Evolutionary conservation across 2,888 invertebrate species (phyloP), one percentile per base, ranked within the genome.

Genomic region (Drosophila sordidula): DNA sequence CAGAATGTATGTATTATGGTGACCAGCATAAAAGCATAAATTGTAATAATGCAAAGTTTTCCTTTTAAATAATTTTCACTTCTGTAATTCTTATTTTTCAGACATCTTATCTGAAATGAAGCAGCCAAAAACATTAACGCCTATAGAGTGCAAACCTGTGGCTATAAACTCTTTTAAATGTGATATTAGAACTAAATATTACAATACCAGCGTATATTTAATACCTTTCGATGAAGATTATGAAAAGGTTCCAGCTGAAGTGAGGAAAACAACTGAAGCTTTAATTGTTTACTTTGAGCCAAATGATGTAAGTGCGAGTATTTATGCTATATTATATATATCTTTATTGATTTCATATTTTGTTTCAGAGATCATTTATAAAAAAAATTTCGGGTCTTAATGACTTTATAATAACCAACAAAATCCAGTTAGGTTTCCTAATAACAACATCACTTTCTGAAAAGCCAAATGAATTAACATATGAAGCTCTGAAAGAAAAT

Each of bases 271-370:
- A 18, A 70, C 70, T 9, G 83, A 83, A 62, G 78, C 81, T n/a
- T 41, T 83, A 59, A 80, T 83, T 9, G 55, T 83, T 29, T 86
- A 76, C 47, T 83, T 83, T 54, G 77, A 80, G 4, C 47, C 87
- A 25, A 63, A 38, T 25, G 74, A 86, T 42, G 83, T 78, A 50
- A 55, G 80, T 72, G 18, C 0, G 4, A 12, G 4, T 9, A 4
- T 11, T 2, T 11, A 5, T 4, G 9, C n/a, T 11, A 16, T 2
- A 0, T 2, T 6, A 2, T 8, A 42, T 4, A 16, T n/a, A 5
- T 8, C 52, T 42, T 2, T 3, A 29, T 12, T 26, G 0, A 5
- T 34, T 45, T 0, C 22, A 38, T 47, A 16, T 34, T 59, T 38
- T 6, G 9, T 71, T 79, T 4, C 41, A 83, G 83, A 78, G 42